Evolutionary conservation across 1,140 invertebrate genomes (phyloP), one percentile per base, ranked within the genome.

Genomic region (Monochamus saltuarius): DNA sequence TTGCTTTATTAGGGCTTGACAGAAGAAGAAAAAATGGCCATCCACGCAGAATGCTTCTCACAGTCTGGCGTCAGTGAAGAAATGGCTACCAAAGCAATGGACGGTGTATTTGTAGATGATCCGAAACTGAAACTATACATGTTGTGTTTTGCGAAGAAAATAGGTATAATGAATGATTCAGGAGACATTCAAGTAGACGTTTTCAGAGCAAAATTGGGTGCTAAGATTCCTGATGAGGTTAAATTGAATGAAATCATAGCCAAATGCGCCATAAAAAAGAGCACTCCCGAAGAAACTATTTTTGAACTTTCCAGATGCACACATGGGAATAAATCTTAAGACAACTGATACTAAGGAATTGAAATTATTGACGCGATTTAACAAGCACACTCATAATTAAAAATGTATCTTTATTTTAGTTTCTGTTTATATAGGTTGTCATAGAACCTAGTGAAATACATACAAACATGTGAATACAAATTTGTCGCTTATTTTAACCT

Each of bases 101-200:
- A 75, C 49, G 78, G 77, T 0, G 59, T 75, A 9, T 71, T 77
- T 13, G 59, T 39, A 7, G 73, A 78, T 0, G 77, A 79, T 51
- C 72, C 75, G 7, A 70, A 60, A 4, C 59, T 79, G 4, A 79
- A 77, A 46, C 73, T 76, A 40, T 79, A 78, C 56, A 66, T 71
- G 1, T 59, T 72, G 0, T 80, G 78, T 39, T 77, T 80, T 67
- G 76, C 78, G 62, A 60, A 76, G 62, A 78, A 77, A 46, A 55
- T 72, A 14, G 76, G 73, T 9, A 69, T 80, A 2, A 9, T 78
- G 2, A 62, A 62, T 35, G 40, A 62, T 1, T 69, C 77, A 50
- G 75, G 68, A 1, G 73, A 79, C 35, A 19, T 78, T 7, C 76
- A 77, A 54, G 57, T 68, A 1, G 76, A 77, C n/a, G 67, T 66